A percentile compares a stretch with the other conserved stretches of the same genome.
These are phyloP conservation scores for Thunnus maccoyii DNA, from an alignment of 2,113 vertebrate genomes.

Conservation along the genomic window DNA sequence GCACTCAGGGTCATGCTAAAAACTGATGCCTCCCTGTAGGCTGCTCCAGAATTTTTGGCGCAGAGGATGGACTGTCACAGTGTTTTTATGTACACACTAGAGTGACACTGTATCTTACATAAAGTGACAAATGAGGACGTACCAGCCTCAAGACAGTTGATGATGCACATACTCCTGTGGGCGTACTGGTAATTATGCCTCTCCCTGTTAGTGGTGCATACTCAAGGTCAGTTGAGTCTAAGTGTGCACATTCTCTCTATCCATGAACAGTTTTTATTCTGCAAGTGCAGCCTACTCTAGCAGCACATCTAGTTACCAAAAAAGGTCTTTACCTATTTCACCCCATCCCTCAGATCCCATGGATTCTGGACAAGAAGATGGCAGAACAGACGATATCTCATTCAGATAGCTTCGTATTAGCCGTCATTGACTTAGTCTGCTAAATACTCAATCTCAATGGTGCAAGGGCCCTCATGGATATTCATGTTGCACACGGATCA, in stretches of 20 bases:
- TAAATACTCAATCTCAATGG: not conserved
- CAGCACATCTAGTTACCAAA: no score
- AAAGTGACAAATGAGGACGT: slow-evolving; percentile 44
- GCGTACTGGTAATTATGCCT: not conserved
- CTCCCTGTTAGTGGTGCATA: slow-evolving; percentile 21
- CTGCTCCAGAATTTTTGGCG: not conserved
- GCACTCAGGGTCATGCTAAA: not conserved
- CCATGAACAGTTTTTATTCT: not conserved
- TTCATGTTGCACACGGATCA: not conserved
- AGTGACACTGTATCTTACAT: slow-evolving; percentile 26
- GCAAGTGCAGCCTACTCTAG: no score
- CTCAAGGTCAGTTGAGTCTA: slow-evolving; percentile 53
- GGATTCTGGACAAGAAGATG: no score
- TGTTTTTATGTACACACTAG: slow-evolving; percentile 15
- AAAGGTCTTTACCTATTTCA: no score
- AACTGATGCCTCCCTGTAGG: slow-evolving; percentile 5
- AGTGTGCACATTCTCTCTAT: not conserved
- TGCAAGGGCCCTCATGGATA: fast-evolving
- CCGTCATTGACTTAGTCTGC: not conserved
- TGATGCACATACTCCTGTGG: slow-evolving; percentile 38
- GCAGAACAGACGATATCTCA: no score
- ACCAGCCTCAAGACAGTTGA: slow-evolving; percentile 11
- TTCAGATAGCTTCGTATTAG: no score
- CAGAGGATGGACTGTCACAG: not conserved
- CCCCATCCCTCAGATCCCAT: no score